These are phyloP conservation scores for Irena cyanogastra DNA, from an alignment of 2,113 vertebrate species.

Conservation along the genomic window DNA sequence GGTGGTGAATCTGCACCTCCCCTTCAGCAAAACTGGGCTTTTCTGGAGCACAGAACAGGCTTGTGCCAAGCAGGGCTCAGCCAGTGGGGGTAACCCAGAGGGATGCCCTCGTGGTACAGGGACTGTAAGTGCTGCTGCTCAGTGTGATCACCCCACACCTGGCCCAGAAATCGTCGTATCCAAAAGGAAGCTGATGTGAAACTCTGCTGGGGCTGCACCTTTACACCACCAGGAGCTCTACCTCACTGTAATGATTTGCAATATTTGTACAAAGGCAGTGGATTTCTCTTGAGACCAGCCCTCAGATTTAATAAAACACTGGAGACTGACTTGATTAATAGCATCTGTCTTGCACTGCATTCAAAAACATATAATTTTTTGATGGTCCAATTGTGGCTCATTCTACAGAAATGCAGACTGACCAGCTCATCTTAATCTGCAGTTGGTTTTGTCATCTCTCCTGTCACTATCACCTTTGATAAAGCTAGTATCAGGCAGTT, in stretches of 20 bases:
- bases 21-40: neutral
- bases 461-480: neutral
- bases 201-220: neutral
- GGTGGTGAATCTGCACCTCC: neutral
- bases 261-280: neutral
- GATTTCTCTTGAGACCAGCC: neutral
- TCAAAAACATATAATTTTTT: neutral
- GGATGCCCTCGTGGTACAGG: neutral
- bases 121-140: neutral
- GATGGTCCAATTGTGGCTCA: neutral
- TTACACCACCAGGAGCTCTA: neutral
- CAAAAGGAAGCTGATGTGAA: neutral
- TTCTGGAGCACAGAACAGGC: neutral
- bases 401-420: neutral
- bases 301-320: neutral
- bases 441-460: neutral
- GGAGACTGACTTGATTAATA: neutral
- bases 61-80: neutral
- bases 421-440: neutral
- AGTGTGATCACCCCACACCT: fast-evolving
- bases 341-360: neutral
- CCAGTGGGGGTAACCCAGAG: fast-evolving
- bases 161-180: neutral
- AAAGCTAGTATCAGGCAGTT: neutral
- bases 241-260: neutral